A percentile compares a stretch with the other conserved stretches of the same genome.
Evolutionary conservation across 37 sponge, comb jelly and placozoan genomes (phyloP).

Genomic region (Hexactinellida sp.): DNA sequence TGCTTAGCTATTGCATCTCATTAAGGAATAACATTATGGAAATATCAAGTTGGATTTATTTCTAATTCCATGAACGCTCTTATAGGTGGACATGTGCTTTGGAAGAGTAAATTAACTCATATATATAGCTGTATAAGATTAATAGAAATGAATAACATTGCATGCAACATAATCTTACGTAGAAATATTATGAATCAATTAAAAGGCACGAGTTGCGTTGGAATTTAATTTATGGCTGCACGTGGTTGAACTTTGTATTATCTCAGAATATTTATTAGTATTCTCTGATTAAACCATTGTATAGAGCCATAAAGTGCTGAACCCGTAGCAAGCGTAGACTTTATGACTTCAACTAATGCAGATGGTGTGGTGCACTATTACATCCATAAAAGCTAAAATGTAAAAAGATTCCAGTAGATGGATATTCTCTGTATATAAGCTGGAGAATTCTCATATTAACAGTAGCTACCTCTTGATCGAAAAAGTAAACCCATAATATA

Average conservation of each 20-base stretch:
- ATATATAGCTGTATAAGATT: not conserved
- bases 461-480: conserved; percentile 17
- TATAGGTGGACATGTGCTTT: not conserved
- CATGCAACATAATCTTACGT: not conserved
- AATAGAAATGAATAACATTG: not conserved
- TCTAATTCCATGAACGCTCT: too few relatives aligned
- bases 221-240: not conserved
- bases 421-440: not conserved
- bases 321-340: not conserved
- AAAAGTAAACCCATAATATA: not conserved
- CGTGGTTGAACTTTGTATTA: conserved; percentile 11
- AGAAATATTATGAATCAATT: not conserved
- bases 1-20: too few relatives aligned
- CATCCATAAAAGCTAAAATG: not conserved
- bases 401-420: conserved; percentile 7
- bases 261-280: not conserved
- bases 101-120: not conserved
- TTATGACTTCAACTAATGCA: conserved; percentile 4
- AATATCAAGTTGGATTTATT: too few relatives aligned
- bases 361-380: not conserved
- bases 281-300: not conserved
- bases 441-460: conserved; percentile 6
- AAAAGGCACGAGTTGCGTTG: not conserved
- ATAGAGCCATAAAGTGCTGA: not conserved
- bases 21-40: too few relatives aligned